Evolutionary conservation across 2,888 invertebrate genomes (phyloP), one percentile per base, ranked within the genome.

Genomic region (Drosophila prolongata): DNA sequence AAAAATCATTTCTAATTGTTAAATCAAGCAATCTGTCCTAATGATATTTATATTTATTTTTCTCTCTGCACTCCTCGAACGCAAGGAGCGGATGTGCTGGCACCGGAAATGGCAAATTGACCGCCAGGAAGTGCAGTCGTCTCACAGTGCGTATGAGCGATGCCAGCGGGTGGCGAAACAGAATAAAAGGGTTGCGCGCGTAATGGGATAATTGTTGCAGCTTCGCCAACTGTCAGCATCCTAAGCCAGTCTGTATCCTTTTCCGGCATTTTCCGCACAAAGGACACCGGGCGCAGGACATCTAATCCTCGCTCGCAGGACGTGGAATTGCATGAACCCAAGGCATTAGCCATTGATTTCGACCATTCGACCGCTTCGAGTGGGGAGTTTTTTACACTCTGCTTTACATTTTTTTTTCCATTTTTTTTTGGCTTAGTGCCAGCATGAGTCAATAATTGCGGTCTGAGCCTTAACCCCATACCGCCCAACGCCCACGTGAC

Each of bases 91-190:
- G 62, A 64, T 49, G 42, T 19, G 37, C 16, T 35, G 57, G 38
- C 62, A 64, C 55, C 87, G 91, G 91, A 90, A 90, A 87, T 89
- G 87, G 86, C 92, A 91, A 92, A 92, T 91, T 91, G 90, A 91
- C 92, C 90, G 91, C 91, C 91, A 89, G 91, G 91, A 62, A 70
- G 88, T 89, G 78, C 85, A 80, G 78, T 64, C 61, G 68, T 60
- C 71, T 49, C 71, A 84, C 81, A 69, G 43, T 70, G 87, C 89
- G 89, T 87, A 82, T 89, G 85, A 75, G 85, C 70, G 58, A 76
- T 69, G 43, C 38, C 85, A 78, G 77, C 88, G 83, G 79, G 82
- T 59, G 54, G 55, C 46, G 47, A 47, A 49, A 19, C 40, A 9
- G 24, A 4, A 47, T 6, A 37, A 42, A 80, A 85, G 89, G 89